phyloP scores from a whole-genome alignment of 2,888 invertebrate species.

The Hyppa rectilinea region DNA sequence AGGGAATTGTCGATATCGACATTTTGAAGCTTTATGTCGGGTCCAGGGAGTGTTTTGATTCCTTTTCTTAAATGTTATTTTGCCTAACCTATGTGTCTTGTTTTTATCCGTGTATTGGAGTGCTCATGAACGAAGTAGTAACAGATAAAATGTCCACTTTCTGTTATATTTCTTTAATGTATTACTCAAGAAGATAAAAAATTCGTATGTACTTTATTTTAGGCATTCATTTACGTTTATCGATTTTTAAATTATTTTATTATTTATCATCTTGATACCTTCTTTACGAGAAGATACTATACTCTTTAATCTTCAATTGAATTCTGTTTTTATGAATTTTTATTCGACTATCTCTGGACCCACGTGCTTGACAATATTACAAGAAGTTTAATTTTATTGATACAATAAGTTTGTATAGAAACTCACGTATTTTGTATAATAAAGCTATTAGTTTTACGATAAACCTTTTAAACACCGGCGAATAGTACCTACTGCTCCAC shows the following conservation, averaged over 20 bases:
- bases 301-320: not conserved
- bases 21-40: conserved; percentile 50
- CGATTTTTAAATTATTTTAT: conserved; percentile 21
- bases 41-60: conserved; percentile 44
- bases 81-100: not conserved
- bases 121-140: not conserved
- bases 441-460: conserved; percentile 72
- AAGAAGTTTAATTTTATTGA: conserved; percentile 63
- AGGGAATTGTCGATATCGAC: conserved; percentile 45
- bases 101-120: not conserved
- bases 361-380: conserved; percentile 52
- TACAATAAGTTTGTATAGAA: conserved; percentile 80
- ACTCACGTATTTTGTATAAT: conserved; percentile 82
- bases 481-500: conserved; percentile 70
- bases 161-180: not conserved
- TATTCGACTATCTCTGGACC: conserved; percentile 49
- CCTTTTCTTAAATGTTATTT: conserved; percentile 3
- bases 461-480: conserved; percentile 53
- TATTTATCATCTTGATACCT: conserved; percentile 22
- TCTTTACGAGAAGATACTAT: conserved; percentile 34
- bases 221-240: conserved; percentile 3
- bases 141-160: not conserved
- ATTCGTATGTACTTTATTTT: conserved; percentile 30
- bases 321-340: conserved; percentile 19
- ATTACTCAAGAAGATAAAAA: not conserved